These are phyloP conservation scores for Scaptodrosophila lebanonensis DNA, from an alignment of 1,140 invertebrate species.

Conservation along the genomic window DNA sequence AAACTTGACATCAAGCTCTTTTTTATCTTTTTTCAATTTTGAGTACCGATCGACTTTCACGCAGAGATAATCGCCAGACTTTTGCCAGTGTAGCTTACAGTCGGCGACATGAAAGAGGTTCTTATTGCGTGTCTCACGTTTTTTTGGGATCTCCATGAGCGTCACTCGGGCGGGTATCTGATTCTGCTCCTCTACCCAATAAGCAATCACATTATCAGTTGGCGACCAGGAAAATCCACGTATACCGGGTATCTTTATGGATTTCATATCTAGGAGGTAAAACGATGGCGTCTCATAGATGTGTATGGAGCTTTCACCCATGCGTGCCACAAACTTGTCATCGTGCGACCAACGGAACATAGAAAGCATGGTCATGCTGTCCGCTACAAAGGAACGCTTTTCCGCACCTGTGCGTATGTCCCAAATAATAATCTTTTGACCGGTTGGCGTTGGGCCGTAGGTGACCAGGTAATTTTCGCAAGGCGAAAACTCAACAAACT, in stretches of 20 bases:
- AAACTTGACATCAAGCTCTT: slow-evolving; percentile 91
- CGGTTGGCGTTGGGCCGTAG: slow-evolving; percentile 87
- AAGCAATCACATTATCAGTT: slow-evolving; percentile 96
- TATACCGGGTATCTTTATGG: slow-evolving; percentile 93
- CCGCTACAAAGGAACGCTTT: slow-evolving; percentile 92
- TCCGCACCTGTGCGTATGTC: slow-evolving; percentile 95
- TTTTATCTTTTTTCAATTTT: slow-evolving; percentile 94
- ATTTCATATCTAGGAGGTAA: slow-evolving; percentile 94
- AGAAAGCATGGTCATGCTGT: slow-evolving; percentile 90
- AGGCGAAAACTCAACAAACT: slow-evolving; percentile 98
- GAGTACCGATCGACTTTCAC: slow-evolving; percentile 98
- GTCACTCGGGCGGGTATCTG: slow-evolving; percentile 92
- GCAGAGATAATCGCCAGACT: slow-evolving; percentile 93
- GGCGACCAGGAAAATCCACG: slow-evolving; percentile 99
- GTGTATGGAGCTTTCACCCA: slow-evolving; percentile 90
- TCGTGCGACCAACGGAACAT: slow-evolving; percentile 98
- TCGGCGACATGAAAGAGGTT: slow-evolving; percentile 99
- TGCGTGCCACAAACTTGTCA: slow-evolving; percentile 96
- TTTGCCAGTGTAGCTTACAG: slow-evolving; percentile 99
- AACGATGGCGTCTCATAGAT: slow-evolving; percentile 98
- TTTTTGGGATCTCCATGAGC: slow-evolving; percentile 90
- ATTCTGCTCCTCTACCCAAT: slow-evolving; percentile 99
- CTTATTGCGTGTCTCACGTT: slow-evolving; percentile 95
- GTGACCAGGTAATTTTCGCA: slow-evolving; percentile 98
- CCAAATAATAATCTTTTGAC: slow-evolving; percentile 91